phyloP scores from a whole-genome alignment of 2,888 invertebrate genomes.

The Papilio protenor region DNA sequence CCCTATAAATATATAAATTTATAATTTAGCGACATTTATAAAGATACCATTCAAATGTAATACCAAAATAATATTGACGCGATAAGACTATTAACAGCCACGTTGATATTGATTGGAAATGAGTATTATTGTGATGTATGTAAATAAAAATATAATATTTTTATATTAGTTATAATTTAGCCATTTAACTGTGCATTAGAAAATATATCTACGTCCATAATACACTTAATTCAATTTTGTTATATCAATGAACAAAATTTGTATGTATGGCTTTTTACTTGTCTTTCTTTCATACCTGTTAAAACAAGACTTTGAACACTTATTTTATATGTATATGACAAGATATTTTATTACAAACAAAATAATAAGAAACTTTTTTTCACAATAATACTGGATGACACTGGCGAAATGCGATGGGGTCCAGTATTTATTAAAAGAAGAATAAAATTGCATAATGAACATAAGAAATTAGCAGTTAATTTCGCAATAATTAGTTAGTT shows the following conservation, averaged over 20 bases:
- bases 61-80: constrained; percentile 31
- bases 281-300: background rate
- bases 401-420: too few species aligned
- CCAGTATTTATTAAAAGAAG: too few species aligned
- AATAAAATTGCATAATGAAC: background rate
- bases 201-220: background rate
- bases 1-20: constrained; percentile 73
- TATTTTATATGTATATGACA: background rate
- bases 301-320: too few species aligned
- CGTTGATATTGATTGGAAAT: constrained; percentile 47
- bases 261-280: constrained; percentile 25
- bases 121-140: constrained; percentile 50
- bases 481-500: background rate
- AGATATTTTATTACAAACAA: background rate
- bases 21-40: constrained; percentile 11
- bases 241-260: constrained; percentile 29
- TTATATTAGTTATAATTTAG: constrained; percentile 50
- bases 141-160: constrained; percentile 70
- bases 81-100: constrained; percentile 25
- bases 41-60: background rate
- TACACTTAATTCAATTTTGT: constrained; percentile 13
- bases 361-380: background rate
- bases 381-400: background rate
- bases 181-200: constrained; percentile 41
- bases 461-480: background rate